Evolutionary conservation across 2,888 invertebrate species (phyloP), one percentile per base, ranked within the genome.

Genomic region (Octodonta nipae): DNA sequence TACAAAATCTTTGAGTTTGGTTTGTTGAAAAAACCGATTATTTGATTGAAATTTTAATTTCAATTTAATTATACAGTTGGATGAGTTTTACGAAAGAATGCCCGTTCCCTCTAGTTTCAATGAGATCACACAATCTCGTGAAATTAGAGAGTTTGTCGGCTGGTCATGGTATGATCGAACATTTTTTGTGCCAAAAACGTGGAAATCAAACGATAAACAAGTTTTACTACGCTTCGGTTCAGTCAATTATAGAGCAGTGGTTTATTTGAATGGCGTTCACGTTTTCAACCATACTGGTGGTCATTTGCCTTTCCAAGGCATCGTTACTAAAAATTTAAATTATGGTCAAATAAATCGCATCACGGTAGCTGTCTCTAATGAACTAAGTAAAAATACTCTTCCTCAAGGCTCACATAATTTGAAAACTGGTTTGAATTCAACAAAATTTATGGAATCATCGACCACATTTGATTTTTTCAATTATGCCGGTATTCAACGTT

Each of bases 101-200:
- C 92, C 95, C 6, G 93, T 95, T 7, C 95, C 95, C 0, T 77
- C 88, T 1, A 91, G 92, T 36, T 95, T 83, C 68, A 95, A 95
- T 57, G 96, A 96, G 57, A 72, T 96, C 8, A 85, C 86, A 1
- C 77, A 82, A 28, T 80, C 85, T 31, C 67, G 66, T 3, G 63
- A 67, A 0, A 57, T 92, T 2, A 66, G 93, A 8, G 91, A 95
- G 61, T 89, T 92, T 64, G 78, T 93, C 2, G 96, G 96, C 0
- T 75, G 87, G 50, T 95, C 86, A 12, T 93, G 93, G 92, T 96
- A 95, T 58, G 85, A 89, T 55, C 68, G 79, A 12, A 71, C 71
- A 10, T 91, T 92, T 62, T 81, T 74, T 58, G 75, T 82, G 8
- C 83, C 89, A 0, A 55, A 64, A 6, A 69, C 73, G 33, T 91